Evolutionary conservation across 2,888 invertebrate genomes (phyloP), one percentile per base, ranked within the genome.

Genomic region (Callyntrura guangdongensis): DNA sequence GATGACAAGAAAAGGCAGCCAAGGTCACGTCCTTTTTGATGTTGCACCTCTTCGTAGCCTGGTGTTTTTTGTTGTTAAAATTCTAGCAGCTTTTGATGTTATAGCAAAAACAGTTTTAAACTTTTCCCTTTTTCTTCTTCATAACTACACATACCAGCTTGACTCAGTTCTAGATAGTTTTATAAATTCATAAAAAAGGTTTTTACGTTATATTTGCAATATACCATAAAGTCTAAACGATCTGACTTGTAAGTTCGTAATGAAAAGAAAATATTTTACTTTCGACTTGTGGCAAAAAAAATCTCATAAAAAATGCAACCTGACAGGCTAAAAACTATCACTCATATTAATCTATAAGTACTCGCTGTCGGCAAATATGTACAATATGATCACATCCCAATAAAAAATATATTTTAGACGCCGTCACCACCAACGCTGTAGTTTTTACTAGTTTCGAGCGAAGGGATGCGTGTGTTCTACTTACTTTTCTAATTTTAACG

Each of bases 211-310:
- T 22, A 3, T 8, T 20, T 6, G 20, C 9, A 59, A 61, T 20
- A 22, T 61, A 8, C 20, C 36, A 2, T 36, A n/a, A 4, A 25
- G 36, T 72, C 45, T 45, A 45, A 36, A 9, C 9, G 17, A 22
- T 12, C 36, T 36, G 69, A 69, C 27, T 56, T 84, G 67, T 69
- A 36, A n/a, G 36, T 36, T 36, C 2, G 36, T 69, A 84, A 84
- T 84, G 84, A 84, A 72, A 84, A 56, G 56, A 53, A 84, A 84
- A 84, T 69, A 84, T 84, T 84, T 69, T 53, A 84, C 36, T 81
- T 77, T 77, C 49, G 5, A 36, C 36, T 14, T 17, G n/a, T 5
- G 25, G 27, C 17, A 59, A 36, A 56, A 82, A 17, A 22, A 49
- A 0, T 61, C 12, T 8, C n/a, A 22, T 22, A 22, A 8, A 22